Conservation (phyloP, 2,113 vertebrate species). For the Epinephelus lanceolatus region DNA sequence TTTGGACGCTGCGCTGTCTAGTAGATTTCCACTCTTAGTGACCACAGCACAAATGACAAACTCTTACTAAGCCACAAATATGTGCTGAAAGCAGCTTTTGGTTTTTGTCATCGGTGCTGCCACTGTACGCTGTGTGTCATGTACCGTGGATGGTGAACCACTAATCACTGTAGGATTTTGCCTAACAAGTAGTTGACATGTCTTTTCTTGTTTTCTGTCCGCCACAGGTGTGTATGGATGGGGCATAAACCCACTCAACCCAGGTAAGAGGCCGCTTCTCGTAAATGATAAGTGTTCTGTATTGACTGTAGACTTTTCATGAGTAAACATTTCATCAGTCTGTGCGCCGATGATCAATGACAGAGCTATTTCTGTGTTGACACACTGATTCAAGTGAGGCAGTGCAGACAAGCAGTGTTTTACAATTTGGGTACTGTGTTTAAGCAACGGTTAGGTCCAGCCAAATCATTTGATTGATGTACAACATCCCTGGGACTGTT, state of each 20-base stretch:
- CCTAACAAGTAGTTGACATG: background rate
- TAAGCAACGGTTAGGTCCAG: too few relatives aligned
- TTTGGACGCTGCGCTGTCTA: slow-evolving; percentile 9
- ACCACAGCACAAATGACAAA: slow-evolving; percentile 55
- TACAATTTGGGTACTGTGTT: background rate
- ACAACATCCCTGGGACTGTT: too few relatives aligned
- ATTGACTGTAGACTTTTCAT: background rate
- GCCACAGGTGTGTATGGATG: slow-evolving; percentile 73
- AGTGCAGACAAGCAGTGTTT: background rate
- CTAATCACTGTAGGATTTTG: background rate
- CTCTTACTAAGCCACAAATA: slow-evolving; percentile 57
- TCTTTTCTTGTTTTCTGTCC: slow-evolving; percentile 19
- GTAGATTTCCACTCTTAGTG: slow-evolving; percentile 56
- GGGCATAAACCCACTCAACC: slow-evolving; percentile 64
- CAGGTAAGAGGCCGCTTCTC: slow-evolving; percentile 56
- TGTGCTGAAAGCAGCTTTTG: slow-evolving; percentile 28
- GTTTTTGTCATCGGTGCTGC: slow-evolving; percentile 10
- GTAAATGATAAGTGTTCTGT: background rate
- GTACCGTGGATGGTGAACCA: background rate
- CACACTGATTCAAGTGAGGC: slow-evolving; percentile 17
- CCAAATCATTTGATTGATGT: too few relatives aligned
- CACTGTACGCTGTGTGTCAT: background rate
- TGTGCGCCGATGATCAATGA: background rate
- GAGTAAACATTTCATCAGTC: slow-evolving; percentile 34
- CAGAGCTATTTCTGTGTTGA: slow-evolving; percentile 18